Evolutionary conservation across 2,113 vertebrate genomes (phyloP), one percentile per base, ranked within the genome.

Genomic region (Thalassoma bifasciatum): DNA sequence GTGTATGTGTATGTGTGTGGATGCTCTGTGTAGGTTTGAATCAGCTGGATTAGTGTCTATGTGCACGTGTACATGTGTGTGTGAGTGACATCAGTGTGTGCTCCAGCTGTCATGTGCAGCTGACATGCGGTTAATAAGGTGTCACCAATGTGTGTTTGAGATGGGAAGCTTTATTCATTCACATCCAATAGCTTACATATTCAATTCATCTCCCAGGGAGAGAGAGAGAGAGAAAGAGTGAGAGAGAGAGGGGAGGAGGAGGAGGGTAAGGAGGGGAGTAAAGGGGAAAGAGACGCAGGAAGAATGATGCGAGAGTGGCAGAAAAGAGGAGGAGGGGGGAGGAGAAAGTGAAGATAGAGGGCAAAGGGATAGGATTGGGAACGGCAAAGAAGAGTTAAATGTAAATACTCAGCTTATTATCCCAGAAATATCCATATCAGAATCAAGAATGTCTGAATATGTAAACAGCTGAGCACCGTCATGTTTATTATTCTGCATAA

Each of bases 51-150:
- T 66, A 16, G 72, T 74, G 82, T 76, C 40, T 78, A 17, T 68
- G 73, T 66, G 66, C n/a, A 49, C 47, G 56, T 69, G 52, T 26
- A 21, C 17, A 22, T 46, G 24, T 58, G 66, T 70, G 59, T 51
- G 61, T 51, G 36, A 51, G 23, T 60, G 52, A 22, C 40, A 60
- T 37, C 30, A 54, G 53, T 10, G 81, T 2, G 75, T 8, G 65
- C 75, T 83, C 54, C 42, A 56, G 84, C 88, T 90, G 90, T 89
- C 91, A 91, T 89, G 90, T 91, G 91, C 84, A 79, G 88, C 77
- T 92, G 91, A 92, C 91, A 90, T 90, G 90, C 75, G 84, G 89
- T 91, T 92, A 92, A 92, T 92, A 92, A 91, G 90, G 90, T 92
- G 90, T 92, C 91, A 91, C 89, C 91, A 68, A 80, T 87, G 91